Base-by-base conservation (phyloP, 2,797 vertebrate species). In the Muscicapa striata region DNA sequence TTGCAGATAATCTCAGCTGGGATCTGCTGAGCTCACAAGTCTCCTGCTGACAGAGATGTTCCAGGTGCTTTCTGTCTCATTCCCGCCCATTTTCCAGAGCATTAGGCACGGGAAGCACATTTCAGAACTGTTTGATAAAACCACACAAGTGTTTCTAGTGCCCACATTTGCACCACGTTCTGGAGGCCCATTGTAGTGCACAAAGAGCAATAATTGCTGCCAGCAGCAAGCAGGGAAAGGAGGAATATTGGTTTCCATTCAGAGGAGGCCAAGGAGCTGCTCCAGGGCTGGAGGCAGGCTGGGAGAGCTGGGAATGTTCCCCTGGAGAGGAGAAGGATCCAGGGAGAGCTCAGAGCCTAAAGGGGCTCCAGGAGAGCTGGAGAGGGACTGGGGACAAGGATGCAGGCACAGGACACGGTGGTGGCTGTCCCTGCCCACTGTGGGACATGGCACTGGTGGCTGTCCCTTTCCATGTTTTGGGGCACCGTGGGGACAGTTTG, bases 21-120 rank as follows among this genome's bases (percentile, higher is more conserved):
- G 41, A 95, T 90, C 90, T 93, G 87, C 86, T 90, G 91, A 83
- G 63, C 57, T 67, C 57, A 23, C 63, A 64, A 18, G 24, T 11
- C 74, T 95, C 41, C 87, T 75, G 81, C 84, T 94, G 86, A 81
- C 1, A 0, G 67, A 61, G 51, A 45, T 1, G 2, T 41, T 89
- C 55, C 78, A 87, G 93, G 72, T 84, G 82, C 59, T 82, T 72
- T 68, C 75, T 52, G 70, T 62, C 88, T 76, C 18, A 0, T 19
- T 61, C 59, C 81, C 48, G 52, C 45, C 59, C 38, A 4, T 51
- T 77, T 74, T 78, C 70, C 67, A 27, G 46, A 45, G 54, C 69
- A 24, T 40, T 38, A 36, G 40, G 38, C 51, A 40, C 6, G 32
- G 10, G 69, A 70, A 78, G 34, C 84, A 75, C 67, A n/a, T 64